Conservation (phyloP, 37 sponge, comb jelly and placozoan genomes). For the Petrosia ficiformis region DNA sequence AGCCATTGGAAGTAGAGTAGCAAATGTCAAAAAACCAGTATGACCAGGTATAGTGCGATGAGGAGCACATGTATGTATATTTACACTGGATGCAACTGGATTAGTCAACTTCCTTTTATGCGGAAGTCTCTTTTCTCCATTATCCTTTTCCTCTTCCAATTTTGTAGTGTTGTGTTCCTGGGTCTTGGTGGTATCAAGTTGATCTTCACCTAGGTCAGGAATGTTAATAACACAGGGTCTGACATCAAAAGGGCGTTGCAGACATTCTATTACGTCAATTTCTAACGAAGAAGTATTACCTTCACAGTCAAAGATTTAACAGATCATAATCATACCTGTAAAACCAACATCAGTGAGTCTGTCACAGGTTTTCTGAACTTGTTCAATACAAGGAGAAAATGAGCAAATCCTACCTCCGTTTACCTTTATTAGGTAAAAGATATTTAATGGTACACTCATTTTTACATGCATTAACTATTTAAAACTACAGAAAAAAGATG, state of each 20-base stretch:
- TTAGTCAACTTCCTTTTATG: conserved; percentile 3
- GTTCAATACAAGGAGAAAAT: conserved; percentile 98
- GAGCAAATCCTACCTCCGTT: conserved; percentile 83
- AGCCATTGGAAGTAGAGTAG: conserved; percentile 60
- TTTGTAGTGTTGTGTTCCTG: background rate
- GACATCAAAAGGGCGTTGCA: conserved; percentile 66
- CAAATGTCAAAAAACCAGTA: conserved; percentile 90
- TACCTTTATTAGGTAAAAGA: conserved; percentile 6
- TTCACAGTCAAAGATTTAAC: background rate
- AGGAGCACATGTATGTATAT: conserved; percentile 57
- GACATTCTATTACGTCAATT: conserved; percentile 75
- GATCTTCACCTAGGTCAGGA: conserved; percentile 43
- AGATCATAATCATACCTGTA: conserved; percentile 55
- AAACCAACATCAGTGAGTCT: conserved; percentile 66
- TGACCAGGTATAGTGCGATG: conserved; percentile 77
- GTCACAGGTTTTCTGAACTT: conserved; percentile 86
- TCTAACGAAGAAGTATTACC: conserved; percentile 26
- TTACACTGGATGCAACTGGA: conserved; percentile 2
- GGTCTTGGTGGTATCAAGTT: background rate
- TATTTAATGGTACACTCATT: background rate
- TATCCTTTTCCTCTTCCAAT: background rate
- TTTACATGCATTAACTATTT: too few species aligned
- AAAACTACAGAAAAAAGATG: too few species aligned
- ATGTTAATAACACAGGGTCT: conserved; percentile 19
- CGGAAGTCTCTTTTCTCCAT: background rate